A percentile compares a stretch with the other conserved stretches of the same genome.
phyloP scores from a whole-genome alignment of 2,888 invertebrate genomes.

The Gandaritis pyraliata region DNA sequence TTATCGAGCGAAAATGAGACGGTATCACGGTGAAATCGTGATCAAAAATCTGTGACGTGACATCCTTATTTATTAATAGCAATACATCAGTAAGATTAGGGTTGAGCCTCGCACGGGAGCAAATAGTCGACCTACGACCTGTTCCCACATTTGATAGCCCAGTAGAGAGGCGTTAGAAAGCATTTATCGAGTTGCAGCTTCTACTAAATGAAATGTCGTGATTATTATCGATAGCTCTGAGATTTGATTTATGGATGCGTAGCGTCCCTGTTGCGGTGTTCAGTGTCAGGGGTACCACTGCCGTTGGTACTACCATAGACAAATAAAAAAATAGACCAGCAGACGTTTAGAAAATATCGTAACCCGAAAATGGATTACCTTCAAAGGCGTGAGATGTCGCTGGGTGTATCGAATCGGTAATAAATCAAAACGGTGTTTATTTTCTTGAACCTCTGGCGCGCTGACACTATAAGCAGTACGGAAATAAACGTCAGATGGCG shows the following conservation, averaged over 20 bases:
- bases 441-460: too few species aligned
- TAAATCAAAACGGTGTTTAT: too few species aligned
- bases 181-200: slow-evolving; percentile 54
- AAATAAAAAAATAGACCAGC: too few species aligned
- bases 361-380: too few species aligned
- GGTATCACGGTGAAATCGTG: slow-evolving; percentile 31
- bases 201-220: slow-evolving; percentile 65
- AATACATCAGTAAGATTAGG: slow-evolving; percentile 54
- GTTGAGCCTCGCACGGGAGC: slow-evolving; percentile 58
- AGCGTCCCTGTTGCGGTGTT: slow-evolving; percentile 38
- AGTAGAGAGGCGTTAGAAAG: slow-evolving; percentile 70
- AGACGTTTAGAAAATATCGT: too few species aligned
- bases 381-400: too few species aligned
- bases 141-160: slow-evolving; percentile 67
- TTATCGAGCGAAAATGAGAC: slow-evolving; percentile 30
- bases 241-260: slow-evolving; percentile 63
- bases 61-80: slow-evolving; percentile 49
- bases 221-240: slow-evolving; percentile 64
- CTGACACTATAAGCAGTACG: too few species aligned
- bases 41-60: slow-evolving; percentile 30
- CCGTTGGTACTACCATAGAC: too few species aligned
- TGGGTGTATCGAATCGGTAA: too few species aligned
- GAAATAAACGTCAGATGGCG: too few species aligned
- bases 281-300: neutral
- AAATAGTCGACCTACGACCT: slow-evolving; percentile 68